Evolutionary conservation across 2,888 invertebrate species (phyloP).

Genomic region (Pachliopta kotzebuea): DNA sequence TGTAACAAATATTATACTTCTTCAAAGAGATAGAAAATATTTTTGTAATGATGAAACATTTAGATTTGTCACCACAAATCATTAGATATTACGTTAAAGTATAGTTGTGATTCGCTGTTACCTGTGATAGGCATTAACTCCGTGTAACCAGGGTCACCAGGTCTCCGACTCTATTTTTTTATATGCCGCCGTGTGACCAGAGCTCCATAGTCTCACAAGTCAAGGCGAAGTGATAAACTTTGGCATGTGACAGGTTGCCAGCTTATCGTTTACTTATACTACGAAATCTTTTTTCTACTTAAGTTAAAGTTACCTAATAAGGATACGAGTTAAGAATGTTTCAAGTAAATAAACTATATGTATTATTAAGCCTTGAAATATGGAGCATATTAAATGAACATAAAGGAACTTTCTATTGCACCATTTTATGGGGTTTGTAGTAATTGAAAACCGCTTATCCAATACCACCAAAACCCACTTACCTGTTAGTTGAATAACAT

Average conservation of each 20-base stretch:
- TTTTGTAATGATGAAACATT: too few relatives aligned
- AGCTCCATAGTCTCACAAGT: not conserved
- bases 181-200: not conserved
- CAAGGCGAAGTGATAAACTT: not conserved
- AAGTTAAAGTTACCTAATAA: not conserved
- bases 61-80: too few relatives aligned
- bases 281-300: too few relatives aligned
- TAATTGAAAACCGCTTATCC: constrained; percentile 9
- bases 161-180: not conserved
- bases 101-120: too few relatives aligned
- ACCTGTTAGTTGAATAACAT: too few relatives aligned
- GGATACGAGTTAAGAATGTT: not conserved
- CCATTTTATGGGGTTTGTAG: constrained; percentile 17
- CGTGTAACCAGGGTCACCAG: not conserved
- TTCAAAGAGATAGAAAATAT: too few relatives aligned
- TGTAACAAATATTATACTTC: too few relatives aligned
- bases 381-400: not conserved
- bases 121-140: too few relatives aligned
- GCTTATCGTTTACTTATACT: not conserved
- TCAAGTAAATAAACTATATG: not conserved
- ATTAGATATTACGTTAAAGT: too few relatives aligned
- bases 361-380: not conserved
- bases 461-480: not conserved
- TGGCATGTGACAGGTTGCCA: not conserved
- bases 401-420: not conserved